Conservation (phyloP, 2,888 invertebrate genomes). For the Cistogaster globosa region DNA sequence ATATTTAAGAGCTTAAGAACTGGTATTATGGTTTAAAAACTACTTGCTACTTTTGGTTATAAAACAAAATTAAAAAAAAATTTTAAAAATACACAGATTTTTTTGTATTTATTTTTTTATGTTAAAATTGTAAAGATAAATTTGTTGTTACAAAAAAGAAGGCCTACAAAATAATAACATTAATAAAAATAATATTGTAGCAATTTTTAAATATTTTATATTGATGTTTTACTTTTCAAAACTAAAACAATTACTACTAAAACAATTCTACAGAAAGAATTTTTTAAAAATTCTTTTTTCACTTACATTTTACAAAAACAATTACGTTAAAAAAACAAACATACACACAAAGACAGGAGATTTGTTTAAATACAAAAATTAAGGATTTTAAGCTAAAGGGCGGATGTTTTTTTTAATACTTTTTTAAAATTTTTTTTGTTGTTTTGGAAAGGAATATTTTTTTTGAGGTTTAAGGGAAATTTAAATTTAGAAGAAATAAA, state of each 20-base stretch:
- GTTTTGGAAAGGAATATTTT: not conserved
- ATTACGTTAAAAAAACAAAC: no score
- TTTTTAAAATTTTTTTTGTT: constrained; percentile 7
- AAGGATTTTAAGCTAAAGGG: no score
- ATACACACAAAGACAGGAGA: no score
- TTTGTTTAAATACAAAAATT: no score
- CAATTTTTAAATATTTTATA: constrained; percentile 72
- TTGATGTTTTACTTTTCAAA: constrained; percentile 46
- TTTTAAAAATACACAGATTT: constrained; percentile 24
- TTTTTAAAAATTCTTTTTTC: no score
- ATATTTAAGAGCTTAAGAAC: constrained; percentile 17
- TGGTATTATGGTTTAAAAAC: constrained; percentile 13
- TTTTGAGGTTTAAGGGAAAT: constrained; percentile 19
- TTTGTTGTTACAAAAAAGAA: not conserved
- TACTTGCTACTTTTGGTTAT: constrained; percentile 56
- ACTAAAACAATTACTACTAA: constrained; percentile 25
- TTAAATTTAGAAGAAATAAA: constrained; percentile 33
- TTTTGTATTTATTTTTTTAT: constrained; percentile 5
- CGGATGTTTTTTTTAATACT: no score
- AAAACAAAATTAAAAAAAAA: constrained; percentile 23
- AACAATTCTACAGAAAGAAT: not conserved
- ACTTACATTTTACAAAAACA: no score
- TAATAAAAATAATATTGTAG: not conserved
- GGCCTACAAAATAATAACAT: constrained; percentile 39
- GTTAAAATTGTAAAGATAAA: no score